These are phyloP conservation scores for Bolinopsis microptera DNA, from an alignment of 37 sponge, comb jelly and placozoan genomes.

Conservation along the genomic window DNA sequence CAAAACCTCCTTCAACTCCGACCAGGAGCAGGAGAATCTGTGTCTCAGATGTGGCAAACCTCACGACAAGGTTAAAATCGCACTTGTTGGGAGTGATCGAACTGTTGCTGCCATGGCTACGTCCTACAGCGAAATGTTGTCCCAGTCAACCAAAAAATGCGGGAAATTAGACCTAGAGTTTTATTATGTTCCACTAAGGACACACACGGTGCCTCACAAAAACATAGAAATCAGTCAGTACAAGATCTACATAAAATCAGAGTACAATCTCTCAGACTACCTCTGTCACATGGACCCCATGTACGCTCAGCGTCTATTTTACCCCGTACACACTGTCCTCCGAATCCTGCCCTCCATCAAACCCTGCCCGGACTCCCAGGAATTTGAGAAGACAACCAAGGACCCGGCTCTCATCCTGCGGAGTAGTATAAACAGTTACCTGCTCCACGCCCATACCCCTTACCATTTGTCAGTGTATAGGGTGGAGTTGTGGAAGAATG, in stretches of 20 bases:
- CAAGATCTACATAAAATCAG: conserved; percentile 61
- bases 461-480: conserved; percentile 55
- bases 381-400: conserved; percentile 14
- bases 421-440: conserved; percentile 8
- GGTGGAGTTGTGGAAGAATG: conserved; percentile 64
- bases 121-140: conserved; percentile 66
- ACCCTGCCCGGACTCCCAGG: conserved; percentile 54
- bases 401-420: conserved; percentile 45
- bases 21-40: neutral
- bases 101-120: conserved; percentile 65
- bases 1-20: conserved; percentile 58
- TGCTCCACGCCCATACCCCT: conserved; percentile 33
- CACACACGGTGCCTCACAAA: conserved; percentile 55
- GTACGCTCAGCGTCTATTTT: conserved; percentile 59
- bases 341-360: conserved; percentile 46
- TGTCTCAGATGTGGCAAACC: conserved; percentile 58
- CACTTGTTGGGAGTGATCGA: conserved; percentile 24
- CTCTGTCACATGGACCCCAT: conserved; percentile 62
- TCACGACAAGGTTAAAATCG: conserved; percentile 45
- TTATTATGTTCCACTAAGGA: conserved; percentile 33
- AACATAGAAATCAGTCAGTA: conserved; percentile 66
- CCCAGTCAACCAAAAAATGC: conserved; percentile 61
- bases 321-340: conserved; percentile 59
- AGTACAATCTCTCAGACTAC: conserved; percentile 59
- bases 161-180: conserved; percentile 58